Percentiles rank a stretch among this genome's conserved stretches.
Evolutionary conservation across 2,888 invertebrate genomes (phyloP).

Genomic region (Spilosoma lubricipeda): DNA sequence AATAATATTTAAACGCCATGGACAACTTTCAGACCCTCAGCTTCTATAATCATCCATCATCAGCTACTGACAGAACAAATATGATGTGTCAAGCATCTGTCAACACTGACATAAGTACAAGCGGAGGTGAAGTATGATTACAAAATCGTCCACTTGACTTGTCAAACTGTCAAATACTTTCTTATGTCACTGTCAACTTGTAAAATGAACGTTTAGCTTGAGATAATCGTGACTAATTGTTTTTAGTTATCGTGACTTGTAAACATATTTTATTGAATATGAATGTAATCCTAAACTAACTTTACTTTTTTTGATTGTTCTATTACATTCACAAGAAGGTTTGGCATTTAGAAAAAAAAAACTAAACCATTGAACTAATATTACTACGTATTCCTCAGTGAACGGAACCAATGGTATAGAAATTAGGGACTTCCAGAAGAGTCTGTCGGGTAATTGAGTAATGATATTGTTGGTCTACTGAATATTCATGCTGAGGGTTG

Average conservation of each 20-base stretch:
- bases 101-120: slow-evolving; percentile 21
- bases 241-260: background rate
- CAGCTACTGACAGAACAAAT: slow-evolving; percentile 13
- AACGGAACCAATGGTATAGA: too few relatives aligned
- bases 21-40: background rate
- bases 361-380: too few relatives aligned
- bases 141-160: slow-evolving; percentile 8
- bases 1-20: background rate
- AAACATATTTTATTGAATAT: background rate
- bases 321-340: too few relatives aligned
- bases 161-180: slow-evolving; percentile 14
- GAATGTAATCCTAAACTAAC: background rate
- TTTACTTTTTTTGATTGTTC: too few relatives aligned
- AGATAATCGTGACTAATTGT: slow-evolving; percentile 5
- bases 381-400: too few relatives aligned
- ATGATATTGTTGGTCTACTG: too few relatives aligned
- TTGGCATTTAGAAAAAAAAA: too few relatives aligned
- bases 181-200: slow-evolving; percentile 11
- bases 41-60: slow-evolving; percentile 2
- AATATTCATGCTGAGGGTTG: too few relatives aligned
- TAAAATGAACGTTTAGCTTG: background rate
- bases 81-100: slow-evolving; percentile 6
- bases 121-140: slow-evolving; percentile 10
- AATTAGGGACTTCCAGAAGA: too few relatives aligned
- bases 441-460: too few relatives aligned